These are phyloP conservation scores for Parazoanthus atlanticus DNA, from an alignment of 92 coral and sea anemone species.

Conservation along the genomic window DNA sequence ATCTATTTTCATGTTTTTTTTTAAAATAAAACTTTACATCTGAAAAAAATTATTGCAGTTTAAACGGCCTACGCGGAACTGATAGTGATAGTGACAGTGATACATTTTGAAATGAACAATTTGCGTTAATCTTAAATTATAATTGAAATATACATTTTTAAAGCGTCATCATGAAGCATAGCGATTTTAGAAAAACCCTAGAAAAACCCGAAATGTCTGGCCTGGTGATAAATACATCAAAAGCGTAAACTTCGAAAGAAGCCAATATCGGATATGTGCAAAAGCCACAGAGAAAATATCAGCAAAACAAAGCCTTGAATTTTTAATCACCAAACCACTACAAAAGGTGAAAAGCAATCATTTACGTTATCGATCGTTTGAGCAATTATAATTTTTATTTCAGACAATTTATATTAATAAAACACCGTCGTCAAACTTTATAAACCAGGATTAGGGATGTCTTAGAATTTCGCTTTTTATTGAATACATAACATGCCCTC, in stretches of 20 bases:
- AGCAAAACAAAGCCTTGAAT: not conserved
- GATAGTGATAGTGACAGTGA: no score
- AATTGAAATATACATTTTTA: no score
- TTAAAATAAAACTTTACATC: not conserved
- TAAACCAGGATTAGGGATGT: not conserved
- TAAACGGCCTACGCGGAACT: not conserved
- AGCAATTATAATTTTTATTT: slow-evolving; percentile 47
- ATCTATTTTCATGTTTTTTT: no score
- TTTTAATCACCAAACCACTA: not conserved
- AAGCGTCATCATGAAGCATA: no score
- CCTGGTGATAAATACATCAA: not conserved
- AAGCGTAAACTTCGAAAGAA: not conserved
- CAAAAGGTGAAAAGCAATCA: slow-evolving; percentile 4
- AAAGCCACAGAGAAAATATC: not conserved
- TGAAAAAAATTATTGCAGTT: not conserved
- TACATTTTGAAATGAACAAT: not conserved
- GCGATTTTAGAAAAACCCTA: no score
- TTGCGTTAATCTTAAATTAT: not conserved
- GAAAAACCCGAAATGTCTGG: not conserved
- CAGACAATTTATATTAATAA: slow-evolving; percentile 26
- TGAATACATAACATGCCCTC: not conserved
- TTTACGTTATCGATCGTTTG: not conserved
- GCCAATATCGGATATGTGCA: not conserved
- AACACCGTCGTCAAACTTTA: not conserved
- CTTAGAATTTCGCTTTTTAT: not conserved